A percentile compares a stretch with the other conserved stretches of the same genome.
These are phyloP conservation scores for Chionoecetes opilio DNA, from an alignment of 1,140 invertebrate species.

Conservation along the genomic window DNA sequence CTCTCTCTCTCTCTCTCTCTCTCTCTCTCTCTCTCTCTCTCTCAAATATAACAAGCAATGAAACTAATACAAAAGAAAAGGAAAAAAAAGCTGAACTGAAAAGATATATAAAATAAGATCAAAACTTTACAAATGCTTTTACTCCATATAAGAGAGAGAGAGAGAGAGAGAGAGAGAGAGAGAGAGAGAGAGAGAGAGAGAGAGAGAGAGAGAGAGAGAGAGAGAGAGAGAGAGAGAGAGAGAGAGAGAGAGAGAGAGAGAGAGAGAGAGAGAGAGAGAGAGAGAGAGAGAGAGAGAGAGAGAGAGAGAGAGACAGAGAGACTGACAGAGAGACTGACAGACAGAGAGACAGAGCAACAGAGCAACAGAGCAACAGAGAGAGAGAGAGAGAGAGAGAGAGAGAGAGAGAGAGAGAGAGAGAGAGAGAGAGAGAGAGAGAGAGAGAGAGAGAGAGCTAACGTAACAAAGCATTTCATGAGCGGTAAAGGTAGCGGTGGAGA, in stretches of 20 bases:
- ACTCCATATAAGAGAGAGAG: too few relatives aligned
- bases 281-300: neutral
- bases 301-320: neutral
- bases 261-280: neutral
- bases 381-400: constrained; percentile 1
- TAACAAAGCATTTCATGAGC: too few relatives aligned
- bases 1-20: too few relatives aligned
- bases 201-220: neutral
- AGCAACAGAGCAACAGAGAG: neutral
- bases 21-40: too few relatives aligned
- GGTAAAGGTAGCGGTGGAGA: too few relatives aligned
- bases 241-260: neutral
- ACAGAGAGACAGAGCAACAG: neutral
- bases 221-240: neutral
- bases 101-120: too few relatives aligned
- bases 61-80: too few relatives aligned
- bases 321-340: neutral
- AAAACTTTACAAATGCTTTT: too few relatives aligned
- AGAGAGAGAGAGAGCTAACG: constrained; percentile 4
- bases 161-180: neutral
- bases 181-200: constrained; percentile 51
- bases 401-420: constrained; percentile 36
- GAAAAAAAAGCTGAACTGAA: neutral
- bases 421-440: neutral
- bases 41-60: too few relatives aligned